Evolutionary conservation across 2,113 vertebrate genomes (phyloP).

Genomic region (pig (Sus scrofa)): T2T-Sscrofa CM000816.6:27334001-27334500

Average conservation of each 20-base stretch:
- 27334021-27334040: background rate
- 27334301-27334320: background rate
- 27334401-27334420: conserved; percentile 10
- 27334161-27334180: too few species aligned
- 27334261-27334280: too few species aligned
- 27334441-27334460: background rate
- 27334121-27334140: background rate
- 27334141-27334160: too few species aligned
- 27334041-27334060: background rate
- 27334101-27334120: background rate
- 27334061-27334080: background rate
- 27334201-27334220: too few species aligned
- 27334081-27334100: background rate
- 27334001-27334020: background rate
- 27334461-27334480: background rate
- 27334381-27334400: background rate
- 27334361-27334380: background rate
- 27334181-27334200: too few species aligned
- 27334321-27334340: background rate
- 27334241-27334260: too few species aligned
- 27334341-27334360: background rate
- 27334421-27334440: background rate
- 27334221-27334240: too few species aligned
- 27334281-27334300: too few species aligned
- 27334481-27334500: background rate